These are phyloP conservation scores for Tenualosa ilisha DNA, from an alignment of 2,797 vertebrate genomes.

Conservation along the genomic window DNA sequence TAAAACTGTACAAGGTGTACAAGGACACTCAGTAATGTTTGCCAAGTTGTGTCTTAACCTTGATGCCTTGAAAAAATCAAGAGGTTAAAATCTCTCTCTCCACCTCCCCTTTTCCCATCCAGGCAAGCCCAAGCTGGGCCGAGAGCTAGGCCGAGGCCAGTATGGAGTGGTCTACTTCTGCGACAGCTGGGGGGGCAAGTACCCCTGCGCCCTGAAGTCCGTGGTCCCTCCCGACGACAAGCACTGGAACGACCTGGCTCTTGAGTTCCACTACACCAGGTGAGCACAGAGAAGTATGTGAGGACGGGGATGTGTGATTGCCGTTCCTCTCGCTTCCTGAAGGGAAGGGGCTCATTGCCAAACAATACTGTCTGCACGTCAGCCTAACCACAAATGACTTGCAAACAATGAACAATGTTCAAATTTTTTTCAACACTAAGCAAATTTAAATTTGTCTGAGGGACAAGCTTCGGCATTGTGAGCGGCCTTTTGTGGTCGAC, in stretches of 20 bases:
- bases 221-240: slow-evolving; percentile 97
- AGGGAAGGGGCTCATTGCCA: not conserved
- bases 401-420: not conserved
- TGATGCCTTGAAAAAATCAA: not conserved
- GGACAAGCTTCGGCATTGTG: no score
- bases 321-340: not conserved
- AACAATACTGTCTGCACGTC: not conserved
- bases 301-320: not conserved
- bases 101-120: not conserved
- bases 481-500: no score
- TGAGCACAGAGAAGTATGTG: not conserved
- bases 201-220: slow-evolving; percentile 94
- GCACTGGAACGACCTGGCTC: slow-evolving; percentile 97
- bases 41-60: not conserved
- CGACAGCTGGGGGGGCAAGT: slow-evolving; percentile 91
- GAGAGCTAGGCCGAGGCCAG: slow-evolving; percentile 93
- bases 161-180: slow-evolving; percentile 97
- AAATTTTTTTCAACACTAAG: no score
- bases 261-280: slow-evolving; percentile 98
- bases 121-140: slow-evolving; percentile 94
- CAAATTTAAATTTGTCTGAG: no score
- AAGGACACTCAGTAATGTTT: not conserved
- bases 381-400: not conserved
- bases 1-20: not conserved
- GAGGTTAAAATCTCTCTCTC: not conserved